These are phyloP conservation scores for Amblyopsis rosae DNA, from an alignment of 2,113 vertebrate species.

Conservation along the genomic window DNA sequence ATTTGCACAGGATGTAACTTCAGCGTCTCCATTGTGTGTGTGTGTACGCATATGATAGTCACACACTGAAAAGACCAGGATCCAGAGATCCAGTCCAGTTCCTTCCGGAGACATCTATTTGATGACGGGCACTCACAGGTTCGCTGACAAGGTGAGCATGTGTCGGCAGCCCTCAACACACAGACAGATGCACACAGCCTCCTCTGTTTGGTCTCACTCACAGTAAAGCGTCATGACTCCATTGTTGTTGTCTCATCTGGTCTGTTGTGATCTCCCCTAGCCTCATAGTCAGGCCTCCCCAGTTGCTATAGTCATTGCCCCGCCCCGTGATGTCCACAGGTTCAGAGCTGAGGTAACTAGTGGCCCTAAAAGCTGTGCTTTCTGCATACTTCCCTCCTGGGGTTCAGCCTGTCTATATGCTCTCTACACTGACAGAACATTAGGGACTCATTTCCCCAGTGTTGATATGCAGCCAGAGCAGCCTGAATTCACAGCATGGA, in stretches of 20 bases:
- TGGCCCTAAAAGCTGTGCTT: neutral
- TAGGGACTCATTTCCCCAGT: too few species aligned
- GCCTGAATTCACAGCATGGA: too few species aligned
- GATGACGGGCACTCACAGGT: constrained; percentile 83
- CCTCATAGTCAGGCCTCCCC: constrained; percentile 68
- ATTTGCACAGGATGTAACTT: neutral
- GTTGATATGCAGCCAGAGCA: too few species aligned
- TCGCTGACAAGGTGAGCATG: constrained; percentile 84
- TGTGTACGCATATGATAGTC: constrained; percentile 68
- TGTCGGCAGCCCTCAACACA: neutral
- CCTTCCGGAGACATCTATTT: constrained; percentile 86
- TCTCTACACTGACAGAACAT: too few species aligned
- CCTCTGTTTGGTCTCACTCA: constrained; percentile 70
- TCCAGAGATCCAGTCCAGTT: constrained; percentile 81
- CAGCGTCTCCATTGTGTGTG: neutral
- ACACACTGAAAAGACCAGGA: constrained; percentile 89
- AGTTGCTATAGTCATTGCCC: constrained; percentile 85
- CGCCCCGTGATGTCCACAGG: constrained; percentile 85
- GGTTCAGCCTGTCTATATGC: neutral
- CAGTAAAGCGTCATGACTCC: neutral
- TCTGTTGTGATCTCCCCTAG: constrained; percentile 63
- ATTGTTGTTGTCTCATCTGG: neutral
- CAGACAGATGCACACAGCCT: neutral
- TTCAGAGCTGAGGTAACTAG: constrained; percentile 87
- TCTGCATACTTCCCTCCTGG: neutral